Conservation (phyloP, 2,113 vertebrate species). For the Anseranas semipalmata region DNA sequence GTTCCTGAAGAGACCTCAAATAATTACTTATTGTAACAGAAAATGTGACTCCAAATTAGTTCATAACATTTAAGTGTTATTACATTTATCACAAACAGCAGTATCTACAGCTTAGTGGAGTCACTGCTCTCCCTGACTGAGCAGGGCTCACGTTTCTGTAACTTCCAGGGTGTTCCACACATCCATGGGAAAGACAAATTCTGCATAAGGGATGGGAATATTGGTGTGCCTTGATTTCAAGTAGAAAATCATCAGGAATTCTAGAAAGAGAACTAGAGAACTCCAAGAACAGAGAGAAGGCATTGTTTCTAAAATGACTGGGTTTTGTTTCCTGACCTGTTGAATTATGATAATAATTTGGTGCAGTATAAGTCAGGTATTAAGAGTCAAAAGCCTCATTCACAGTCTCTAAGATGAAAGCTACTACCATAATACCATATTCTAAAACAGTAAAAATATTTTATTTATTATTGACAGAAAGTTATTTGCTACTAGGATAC, state of each 20-base stretch:
- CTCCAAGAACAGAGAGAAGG: neutral
- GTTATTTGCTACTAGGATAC: neutral
- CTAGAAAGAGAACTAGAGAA: neutral
- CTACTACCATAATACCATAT: neutral
- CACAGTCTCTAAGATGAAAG: neutral
- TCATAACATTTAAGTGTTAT: neutral
- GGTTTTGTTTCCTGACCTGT: neutral
- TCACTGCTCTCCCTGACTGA: neutral
- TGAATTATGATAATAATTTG: neutral
- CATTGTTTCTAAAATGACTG: neutral
- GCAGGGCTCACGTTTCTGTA: neutral
- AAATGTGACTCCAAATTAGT: neutral
- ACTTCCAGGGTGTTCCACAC: neutral
- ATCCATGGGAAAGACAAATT: neutral
- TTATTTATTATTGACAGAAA: neutral
- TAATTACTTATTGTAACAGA: neutral
- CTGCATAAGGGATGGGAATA: neutral
- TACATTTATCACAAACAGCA: fast-evolving
- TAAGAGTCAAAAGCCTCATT: neutral
- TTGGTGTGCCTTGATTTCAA: neutral
- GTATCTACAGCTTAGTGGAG: neutral
- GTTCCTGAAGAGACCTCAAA: neutral
- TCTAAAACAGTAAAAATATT: neutral
- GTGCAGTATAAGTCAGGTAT: neutral
- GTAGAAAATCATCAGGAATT: neutral